phyloP scores from a whole-genome alignment of 2,888 invertebrate genomes.

The Syrphus vitripennis region DNA sequence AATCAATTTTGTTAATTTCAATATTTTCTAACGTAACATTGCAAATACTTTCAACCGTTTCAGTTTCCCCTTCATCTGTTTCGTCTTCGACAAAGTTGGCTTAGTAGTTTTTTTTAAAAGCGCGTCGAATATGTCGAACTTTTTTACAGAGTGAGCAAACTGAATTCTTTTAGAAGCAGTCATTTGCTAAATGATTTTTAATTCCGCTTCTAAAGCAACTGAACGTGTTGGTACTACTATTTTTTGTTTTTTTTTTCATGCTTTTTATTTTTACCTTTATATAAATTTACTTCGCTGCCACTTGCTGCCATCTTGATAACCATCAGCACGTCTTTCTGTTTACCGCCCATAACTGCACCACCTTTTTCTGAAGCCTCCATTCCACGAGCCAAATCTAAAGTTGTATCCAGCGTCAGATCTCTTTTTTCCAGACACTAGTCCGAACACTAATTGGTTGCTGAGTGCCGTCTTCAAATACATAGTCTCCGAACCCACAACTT shows the following conservation, averaged over 20 bases:
- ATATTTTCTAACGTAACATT: background rate
- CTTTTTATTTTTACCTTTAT: too few relatives aligned
- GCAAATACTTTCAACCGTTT: background rate
- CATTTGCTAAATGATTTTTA: background rate
- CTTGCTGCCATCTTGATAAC: too few relatives aligned
- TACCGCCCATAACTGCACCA: background rate
- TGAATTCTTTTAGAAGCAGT: background rate
- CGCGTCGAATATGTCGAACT: background rate
- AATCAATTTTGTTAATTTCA: background rate
- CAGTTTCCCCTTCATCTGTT: background rate
- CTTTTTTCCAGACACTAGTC: too few relatives aligned
- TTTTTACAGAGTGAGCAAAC: slow-evolving; percentile 2
- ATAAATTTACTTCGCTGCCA: too few relatives aligned
- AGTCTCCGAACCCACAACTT: too few relatives aligned
- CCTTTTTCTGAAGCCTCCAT: background rate
- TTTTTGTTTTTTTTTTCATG: too few relatives aligned
- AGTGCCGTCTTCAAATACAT: too few relatives aligned
- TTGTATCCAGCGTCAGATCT: background rate
- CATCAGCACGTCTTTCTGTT: background rate
- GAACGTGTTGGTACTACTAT: too few relatives aligned
- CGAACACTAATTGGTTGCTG: too few relatives aligned
- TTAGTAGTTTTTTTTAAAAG: background rate
- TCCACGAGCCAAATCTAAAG: background rate
- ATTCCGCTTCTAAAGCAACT: background rate
- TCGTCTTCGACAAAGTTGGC: background rate